Base-by-base conservation (phyloP, 2,797 vertebrate genomes). In the Brachyalestes nurse region DNA sequence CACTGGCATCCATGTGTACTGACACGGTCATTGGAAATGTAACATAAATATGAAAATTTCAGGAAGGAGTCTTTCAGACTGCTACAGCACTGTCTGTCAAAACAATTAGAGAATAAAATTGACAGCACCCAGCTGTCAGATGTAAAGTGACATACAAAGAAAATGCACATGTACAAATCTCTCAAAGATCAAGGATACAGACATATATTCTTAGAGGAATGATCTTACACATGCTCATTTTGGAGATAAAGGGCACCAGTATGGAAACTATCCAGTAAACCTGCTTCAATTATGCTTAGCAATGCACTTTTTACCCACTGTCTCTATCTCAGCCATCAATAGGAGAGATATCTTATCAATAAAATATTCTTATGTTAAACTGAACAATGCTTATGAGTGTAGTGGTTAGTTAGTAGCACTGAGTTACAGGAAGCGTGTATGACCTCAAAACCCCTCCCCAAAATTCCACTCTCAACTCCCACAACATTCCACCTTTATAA, bases 11-110 rank as follows among this genome's bases (percentile, higher is more conserved):
- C 47, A 55, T 53, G 17, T 19, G 65, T 40, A 5, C 64, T 70
- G 66, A 66, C 66, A 72, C 51, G 14, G 14, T 9, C 58, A 77
- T 81, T 83, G 86, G 83, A 84, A 85, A 81, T 72, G 80, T 64
- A 6, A 40, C 81, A 90, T 90, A 86, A 90, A 89, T 90, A 88
- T 89, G 82, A 90, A 75, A 71, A 38, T 23, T 82, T 80, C 74
- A 81, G 78, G 86, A 90, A 87, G 72, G 69, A 91, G 87, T 88
- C 75, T 80, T 88, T 84, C 78, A 75, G 60, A 17, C 53, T 40
- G 75, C 53, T 74, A 65, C 86, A 78, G 76, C 74, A 42, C 72
- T 49, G 75, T 67, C 65, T 45, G 16, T 84, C 84, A 88, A 82
- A 74, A 75, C 74, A 69, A 85, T 42, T 45, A 53, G 38, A 47